Evolutionary conservation across 2,888 invertebrate species (phyloP), one percentile per base, ranked within the genome.

Genomic region (Aporophyla lueneburgensis): DNA sequence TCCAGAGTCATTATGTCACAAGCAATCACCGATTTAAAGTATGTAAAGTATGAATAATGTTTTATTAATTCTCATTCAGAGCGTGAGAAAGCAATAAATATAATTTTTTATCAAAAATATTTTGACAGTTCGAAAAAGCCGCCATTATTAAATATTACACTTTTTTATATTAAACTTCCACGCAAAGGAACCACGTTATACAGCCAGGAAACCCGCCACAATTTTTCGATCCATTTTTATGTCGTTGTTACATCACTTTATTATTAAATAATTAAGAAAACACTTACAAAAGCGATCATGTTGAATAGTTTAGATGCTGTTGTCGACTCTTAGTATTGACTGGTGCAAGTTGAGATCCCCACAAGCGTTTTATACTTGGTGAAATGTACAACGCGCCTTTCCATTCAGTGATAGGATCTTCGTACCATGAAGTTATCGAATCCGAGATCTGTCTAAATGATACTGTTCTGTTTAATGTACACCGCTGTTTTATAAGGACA

Each of bases 281-380:
- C 86, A 96, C 96, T 96, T 95, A 96, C 96, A 92, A 96, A 93
- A 83, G 95, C 96, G 94, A 96, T 96, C 96, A 96, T 96, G 96
- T 96, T 95, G 96, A 86, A 90, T 80, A 87, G 92, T 91, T 94
- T 94, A 90, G 94, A 86, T 94, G 92, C 87, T 89, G 85, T 91
- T 91, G 93, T 90, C 92, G 94, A 92, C 92, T 93, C 93, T 90
- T 87, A 88, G 90, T 92, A 91, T 91, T 93, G 94, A 96, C 95
- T 96, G 96, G 94, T 95, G 94, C 91, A 85, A 90, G 88, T 78
- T 84, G 74, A 86, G 92, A 89, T 91, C 94, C 93, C 92, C 92
- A 91, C 94, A 75, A 94, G 76, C 90, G 83, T 96, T 96, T 95
- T 96, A 96, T 96, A 96, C 93, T 94, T 91, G 94, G 96, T 94